A percentile compares a stretch with the other conserved stretches of the same genome.
These are phyloP conservation scores for Alosa alosa DNA, from an alignment of 2,113 vertebrate species.

Conservation along the genomic window DNA sequence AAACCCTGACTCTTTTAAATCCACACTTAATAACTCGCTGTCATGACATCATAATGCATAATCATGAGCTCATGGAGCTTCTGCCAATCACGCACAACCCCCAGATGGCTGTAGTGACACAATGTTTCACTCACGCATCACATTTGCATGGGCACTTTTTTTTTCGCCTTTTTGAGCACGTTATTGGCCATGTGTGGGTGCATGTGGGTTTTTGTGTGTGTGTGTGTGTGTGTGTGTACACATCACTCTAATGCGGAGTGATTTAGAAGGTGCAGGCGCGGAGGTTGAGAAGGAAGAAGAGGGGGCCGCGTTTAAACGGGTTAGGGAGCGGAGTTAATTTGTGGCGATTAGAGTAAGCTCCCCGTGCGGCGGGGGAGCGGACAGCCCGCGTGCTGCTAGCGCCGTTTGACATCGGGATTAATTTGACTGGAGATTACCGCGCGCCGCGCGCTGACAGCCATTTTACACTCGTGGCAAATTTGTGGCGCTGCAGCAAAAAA, in stretches of 20 bases:
- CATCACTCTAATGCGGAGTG: background rate
- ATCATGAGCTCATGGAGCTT: background rate
- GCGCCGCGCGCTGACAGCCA: conserved; percentile 21
- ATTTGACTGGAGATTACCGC: conserved; percentile 29
- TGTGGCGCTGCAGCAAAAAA: background rate
- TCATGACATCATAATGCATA: conserved; percentile 15
- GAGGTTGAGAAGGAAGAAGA: background rate
- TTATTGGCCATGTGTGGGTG: background rate
- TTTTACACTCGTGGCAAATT: conserved; percentile 19
- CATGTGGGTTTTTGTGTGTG: background rate
- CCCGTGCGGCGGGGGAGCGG: background rate
- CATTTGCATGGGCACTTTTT: background rate
- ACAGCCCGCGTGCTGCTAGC: background rate
- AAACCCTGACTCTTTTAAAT: conserved; percentile 1
- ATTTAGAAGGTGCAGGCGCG: conserved; percentile 7
- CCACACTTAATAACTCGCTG: background rate
- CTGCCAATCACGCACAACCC: background rate
- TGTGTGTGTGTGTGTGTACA: background rate
- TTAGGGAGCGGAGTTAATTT: conserved; percentile 25
- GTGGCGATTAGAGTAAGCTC: conserved; percentile 27
- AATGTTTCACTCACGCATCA: background rate
- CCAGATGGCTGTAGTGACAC: background rate
- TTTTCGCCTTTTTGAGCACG: background rate
- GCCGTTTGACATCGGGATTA: conserved; percentile 28
- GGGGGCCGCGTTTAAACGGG: conserved; percentile 23